Evolutionary conservation across 1,140 invertebrate species (phyloP).

Genomic region (Drosophila lacertosa): DNA sequence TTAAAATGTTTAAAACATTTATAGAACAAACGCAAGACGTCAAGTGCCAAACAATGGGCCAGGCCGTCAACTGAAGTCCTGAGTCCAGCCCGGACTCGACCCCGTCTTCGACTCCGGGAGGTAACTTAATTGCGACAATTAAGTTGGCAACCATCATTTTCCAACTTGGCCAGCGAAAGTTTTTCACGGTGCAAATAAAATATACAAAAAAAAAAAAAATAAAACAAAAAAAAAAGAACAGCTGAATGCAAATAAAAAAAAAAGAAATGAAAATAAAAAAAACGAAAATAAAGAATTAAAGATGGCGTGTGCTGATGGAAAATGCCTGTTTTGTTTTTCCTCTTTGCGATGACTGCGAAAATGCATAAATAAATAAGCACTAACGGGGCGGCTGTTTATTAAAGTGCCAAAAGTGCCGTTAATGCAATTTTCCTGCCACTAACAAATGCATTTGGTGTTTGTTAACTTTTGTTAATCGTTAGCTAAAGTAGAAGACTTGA

Average conservation of each 20-base stretch:
- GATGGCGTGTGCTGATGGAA: constrained; percentile 32
- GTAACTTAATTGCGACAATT: constrained; percentile 56
- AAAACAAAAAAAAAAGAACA: constrained; percentile 11
- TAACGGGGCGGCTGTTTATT: not conserved
- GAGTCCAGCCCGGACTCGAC: no score
- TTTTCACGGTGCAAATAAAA: constrained; percentile 22
- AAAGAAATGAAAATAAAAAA: constrained; percentile 6
- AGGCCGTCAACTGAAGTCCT: constrained; percentile 6
- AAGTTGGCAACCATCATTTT: constrained; percentile 55
- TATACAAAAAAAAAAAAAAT: not conserved
- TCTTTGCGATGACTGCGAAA: constrained; percentile 12
- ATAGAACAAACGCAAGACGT: constrained; percentile 53
- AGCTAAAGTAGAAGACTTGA: no score
- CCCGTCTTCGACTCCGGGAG: not conserved
- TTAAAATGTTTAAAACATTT: constrained; percentile 62
- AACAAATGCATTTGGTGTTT: no score
- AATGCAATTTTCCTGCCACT: no score
- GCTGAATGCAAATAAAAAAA: constrained; percentile 16
- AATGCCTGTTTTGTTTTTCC: not conserved
- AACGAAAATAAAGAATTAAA: constrained; percentile 9
- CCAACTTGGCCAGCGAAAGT: constrained; percentile 42
- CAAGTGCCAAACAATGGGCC: constrained; percentile 45
- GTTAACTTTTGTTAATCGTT: no score
- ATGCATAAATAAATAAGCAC: constrained; percentile 30
- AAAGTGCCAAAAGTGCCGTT: constrained; percentile 6